A percentile compares a stretch with the other conserved stretches of the same genome.
phyloP scores from a whole-genome alignment of 2,888 invertebrate species.

The Heliconius ismenius region DNA sequence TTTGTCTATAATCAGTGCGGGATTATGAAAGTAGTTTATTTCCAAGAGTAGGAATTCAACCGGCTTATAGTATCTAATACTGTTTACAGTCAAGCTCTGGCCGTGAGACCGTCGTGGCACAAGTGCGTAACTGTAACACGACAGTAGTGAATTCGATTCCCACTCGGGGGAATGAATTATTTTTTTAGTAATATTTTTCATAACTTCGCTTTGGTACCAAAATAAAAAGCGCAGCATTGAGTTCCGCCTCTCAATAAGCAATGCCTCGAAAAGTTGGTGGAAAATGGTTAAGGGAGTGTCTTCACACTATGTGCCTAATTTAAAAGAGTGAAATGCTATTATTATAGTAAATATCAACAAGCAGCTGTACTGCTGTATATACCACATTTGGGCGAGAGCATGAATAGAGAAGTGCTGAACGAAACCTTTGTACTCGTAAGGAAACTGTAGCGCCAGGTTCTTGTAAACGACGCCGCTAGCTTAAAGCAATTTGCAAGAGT shows the following conservation, averaged over 20 bases:
- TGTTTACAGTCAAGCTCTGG: too few species aligned
- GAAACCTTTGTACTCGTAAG: slow-evolving; percentile 56
- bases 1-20: neutral
- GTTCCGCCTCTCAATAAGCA: too few species aligned
- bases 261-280: too few species aligned
- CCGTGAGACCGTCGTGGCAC: too few species aligned
- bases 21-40: neutral
- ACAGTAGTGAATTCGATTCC: too few species aligned
- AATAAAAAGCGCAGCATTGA: too few species aligned
- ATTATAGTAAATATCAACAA: slow-evolving; percentile 5
- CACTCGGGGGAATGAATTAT: too few species aligned
- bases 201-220: too few species aligned
- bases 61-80: too few species aligned
- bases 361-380: neutral
- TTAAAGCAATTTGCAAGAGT: slow-evolving; percentile 79
- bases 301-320: neutral
- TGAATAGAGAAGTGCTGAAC: slow-evolving; percentile 48
- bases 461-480: slow-evolving; percentile 74
- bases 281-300: too few species aligned
- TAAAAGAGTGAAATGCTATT: neutral
- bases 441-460: slow-evolving; percentile 60
- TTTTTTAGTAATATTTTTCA: too few species aligned
- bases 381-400: slow-evolving; percentile 25
- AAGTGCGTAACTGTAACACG: too few species aligned
- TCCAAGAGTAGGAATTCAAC: neutral